Evolutionary conservation across 1,140 invertebrate species (phyloP).

Genomic region (Drosophila varians): DNA sequence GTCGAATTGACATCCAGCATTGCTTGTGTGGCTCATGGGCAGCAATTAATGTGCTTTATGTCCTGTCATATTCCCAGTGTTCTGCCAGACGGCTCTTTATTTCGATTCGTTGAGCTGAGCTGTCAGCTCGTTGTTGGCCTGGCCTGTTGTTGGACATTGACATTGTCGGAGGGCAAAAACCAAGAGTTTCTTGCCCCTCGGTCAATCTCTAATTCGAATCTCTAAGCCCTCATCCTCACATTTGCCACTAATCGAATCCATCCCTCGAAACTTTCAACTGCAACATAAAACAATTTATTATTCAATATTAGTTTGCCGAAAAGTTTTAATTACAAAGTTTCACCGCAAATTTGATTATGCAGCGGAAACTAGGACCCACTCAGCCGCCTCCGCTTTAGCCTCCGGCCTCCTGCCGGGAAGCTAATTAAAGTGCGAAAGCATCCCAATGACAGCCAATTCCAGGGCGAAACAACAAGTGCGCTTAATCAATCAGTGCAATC

Average conservation of each 20-base stretch:
- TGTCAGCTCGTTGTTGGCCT: slow-evolving; percentile 32
- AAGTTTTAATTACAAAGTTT: slow-evolving; percentile 74
- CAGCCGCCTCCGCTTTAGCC: no score
- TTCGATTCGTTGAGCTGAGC: slow-evolving; percentile 4
- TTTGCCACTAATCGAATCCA: slow-evolving; percentile 35
- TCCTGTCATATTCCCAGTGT: slow-evolving; percentile 52
- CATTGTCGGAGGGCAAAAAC: slow-evolving; percentile 32
- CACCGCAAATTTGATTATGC: background rate
- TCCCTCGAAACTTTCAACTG: slow-evolving; percentile 43
- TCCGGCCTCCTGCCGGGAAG: background rate
- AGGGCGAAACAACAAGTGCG: slow-evolving; percentile 56
- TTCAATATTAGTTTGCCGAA: slow-evolving; percentile 61
- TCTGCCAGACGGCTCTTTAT: slow-evolving; percentile 29
- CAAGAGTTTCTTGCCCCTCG: background rate
- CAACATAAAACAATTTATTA: slow-evolving; percentile 66
- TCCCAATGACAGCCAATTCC: slow-evolving; percentile 29
- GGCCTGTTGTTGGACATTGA: slow-evolving; percentile 45
- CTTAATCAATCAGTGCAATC: slow-evolving; percentile 80
- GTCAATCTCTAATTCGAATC: slow-evolving; percentile 32
- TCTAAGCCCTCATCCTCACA: background rate
- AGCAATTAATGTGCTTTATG: slow-evolving; percentile 77
- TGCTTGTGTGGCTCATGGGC: slow-evolving; percentile 33
- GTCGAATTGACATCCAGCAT: slow-evolving; percentile 31
- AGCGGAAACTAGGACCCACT: background rate
- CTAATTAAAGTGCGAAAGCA: slow-evolving; percentile 54